Base-by-base conservation (phyloP, 1,140 invertebrate genomes). In the Saccostrea glomerata region DNA sequence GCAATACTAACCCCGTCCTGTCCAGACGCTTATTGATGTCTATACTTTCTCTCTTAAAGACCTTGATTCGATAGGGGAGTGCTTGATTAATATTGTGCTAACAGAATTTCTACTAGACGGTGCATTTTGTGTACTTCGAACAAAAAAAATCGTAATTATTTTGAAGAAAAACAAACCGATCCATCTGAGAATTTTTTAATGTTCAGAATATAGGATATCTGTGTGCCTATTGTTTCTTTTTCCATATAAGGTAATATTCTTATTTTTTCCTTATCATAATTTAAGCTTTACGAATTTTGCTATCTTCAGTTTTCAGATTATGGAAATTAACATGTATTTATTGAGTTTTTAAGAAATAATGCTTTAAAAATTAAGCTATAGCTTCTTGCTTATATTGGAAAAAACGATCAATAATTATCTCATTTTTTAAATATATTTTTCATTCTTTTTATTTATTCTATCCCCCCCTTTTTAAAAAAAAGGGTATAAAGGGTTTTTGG, bases 21-120 rank as follows among this genome's bases (percentile, higher is more conserved):
- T 36, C 13, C 70, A 11, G 70, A 77, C 70, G 23, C 11, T 77
- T 77, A 77, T 77, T 36, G 70, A 77, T 77, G 70, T 25, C 70
- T 30, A 25, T 36, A 77, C 13, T 36, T 77, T 36, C 70, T 36
- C 70, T 15, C 70, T 40, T 30, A 36, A 77, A 23, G 60, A 66
- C 60, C 60, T 66, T 7, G 7, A 66, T n/a, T 20, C 23, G 60
- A 66, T n/a, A 66, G 23, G 23, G 60, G 23, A 66, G 60, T 25
- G 15, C 30, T 30, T 77, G 23, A 36, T 77, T 30, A 25, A 36
- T 12, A 77, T 30, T 30, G 25, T 77, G 11, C 23, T 13, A 77
- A 5, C 2, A 11, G 30, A 11, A 30, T 30, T 15, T 77, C 13
- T 77, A 36, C 9, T 5, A 30, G 70, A 77, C 30, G 13, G 15